These are phyloP conservation scores for silkworm (Bombyx mori) DNA, from an alignment of 1,140 invertebrate species.

Conservation along the genomic window ASM3026992v2 NC_085129.1:5937001-5937500, in stretches of 20 bases:
- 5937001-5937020: conserved; percentile 92
- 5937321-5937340: conserved; percentile 77
- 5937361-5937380: conserved; percentile 83
- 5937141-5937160: conserved; percentile 81
- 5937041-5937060: conserved; percentile 94
- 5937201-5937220: conserved; percentile 76
- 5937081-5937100: conserved; percentile 88
- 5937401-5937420: conserved; percentile 83
- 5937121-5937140: conserved; percentile 83
- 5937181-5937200: conserved; percentile 86
- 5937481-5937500: conserved; percentile 77
- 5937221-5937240: conserved; percentile 79
- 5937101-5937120: conserved; percentile 91
- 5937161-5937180: conserved; percentile 88
- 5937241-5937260: conserved; percentile 87
- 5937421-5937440: conserved; percentile 80
- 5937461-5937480: conserved; percentile 83
- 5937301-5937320: conserved; percentile 76
- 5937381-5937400: conserved; percentile 80
- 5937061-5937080: conserved; percentile 92
- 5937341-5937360: conserved; percentile 81
- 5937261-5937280: conserved; percentile 87
- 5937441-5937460: conserved; percentile 83
- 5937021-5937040: conserved; percentile 88
- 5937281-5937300: conserved; percentile 87